Base-by-base conservation (phyloP, 2,888 invertebrate species). In the Leucoma salicis region DNA sequence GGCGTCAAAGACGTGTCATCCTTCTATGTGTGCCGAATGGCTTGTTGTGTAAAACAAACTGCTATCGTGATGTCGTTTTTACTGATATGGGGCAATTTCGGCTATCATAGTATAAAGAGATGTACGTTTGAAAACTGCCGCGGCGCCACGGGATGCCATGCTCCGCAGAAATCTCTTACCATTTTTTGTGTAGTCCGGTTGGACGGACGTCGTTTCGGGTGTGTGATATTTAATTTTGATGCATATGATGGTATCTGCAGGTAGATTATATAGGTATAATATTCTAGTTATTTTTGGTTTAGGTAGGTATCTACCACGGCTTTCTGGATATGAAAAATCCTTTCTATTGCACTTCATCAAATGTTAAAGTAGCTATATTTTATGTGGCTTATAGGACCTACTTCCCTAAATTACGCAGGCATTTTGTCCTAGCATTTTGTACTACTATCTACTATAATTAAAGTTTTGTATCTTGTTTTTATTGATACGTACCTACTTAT, bases 11-110 rank as follows among this genome's bases (percentile, higher is more conserved):
- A 74, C 70, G 74, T 78, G 78, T 79, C 80, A 75, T 78, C 74
- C 74, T 60, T 60, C 62, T 55, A 69, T 62, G 65, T 61, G 64
- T 62, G 68, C 68, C 66, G 63, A 71, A 73, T 69, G 67, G 70
- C 78, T 80, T 82, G 84, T 85, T 82, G 74, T 80, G 77, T 78
- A 74, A 86, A 87, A 87, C 83, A 87, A 83, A 86, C 85, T 77
- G 76, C 70, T 69, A 61, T 66, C 49, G 64, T 68, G 65, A 67
- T 69, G 64, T 66, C 65, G 74, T 78, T 82, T 81, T 77, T 77
- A 70, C 71, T 71, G 70, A 75, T 70, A 73, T 71, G 62, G 74
- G 74, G 75, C 75, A 76, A 84, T 87, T 86, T 87, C 83, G 84
- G 86, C 84, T 88, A 88, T 88, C 88, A 86, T 57, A 70, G 63